These are phyloP conservation scores for Trichomalopsis sarcophagae DNA, from an alignment of 1,140 invertebrate genomes.

Conservation along the genomic window DNA sequence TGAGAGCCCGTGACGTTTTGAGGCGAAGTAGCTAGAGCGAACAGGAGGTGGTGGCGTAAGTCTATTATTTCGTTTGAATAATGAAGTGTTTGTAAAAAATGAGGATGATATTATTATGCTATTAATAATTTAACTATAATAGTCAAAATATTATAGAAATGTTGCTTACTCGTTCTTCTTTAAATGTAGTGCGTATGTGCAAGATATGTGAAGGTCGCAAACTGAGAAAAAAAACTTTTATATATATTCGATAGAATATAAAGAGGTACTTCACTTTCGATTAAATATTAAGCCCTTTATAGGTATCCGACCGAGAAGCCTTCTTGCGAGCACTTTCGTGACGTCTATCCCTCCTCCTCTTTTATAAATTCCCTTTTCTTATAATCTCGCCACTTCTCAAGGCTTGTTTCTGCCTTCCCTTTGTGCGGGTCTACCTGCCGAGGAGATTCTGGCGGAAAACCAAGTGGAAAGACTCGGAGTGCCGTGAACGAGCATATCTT, in stretches of 20 bases:
- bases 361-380: constrained; percentile 38
- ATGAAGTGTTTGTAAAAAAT: too few relatives aligned
- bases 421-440: neutral
- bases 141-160: too few relatives aligned
- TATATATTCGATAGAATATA: constrained; percentile 29
- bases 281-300: constrained; percentile 22
- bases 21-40: too few relatives aligned
- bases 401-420: constrained; percentile 24
- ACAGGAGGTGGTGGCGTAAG: too few relatives aligned
- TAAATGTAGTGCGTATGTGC: too few relatives aligned
- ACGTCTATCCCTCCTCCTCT: neutral
- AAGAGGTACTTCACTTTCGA: constrained; percentile 1
- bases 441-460: constrained; percentile 21
- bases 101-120: too few relatives aligned
- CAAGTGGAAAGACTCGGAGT: constrained; percentile 21
- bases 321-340: neutral
- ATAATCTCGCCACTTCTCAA: constrained; percentile 35
- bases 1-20: too few relatives aligned
- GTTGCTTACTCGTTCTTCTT: too few relatives aligned
- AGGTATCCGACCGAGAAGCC: neutral
- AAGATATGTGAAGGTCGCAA: neutral
- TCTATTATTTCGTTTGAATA: too few relatives aligned
- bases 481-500: neutral
- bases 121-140: too few relatives aligned
- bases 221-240: neutral